Conservation (phyloP, 1,140 invertebrate species). For the Micrasema longulum region DNA sequence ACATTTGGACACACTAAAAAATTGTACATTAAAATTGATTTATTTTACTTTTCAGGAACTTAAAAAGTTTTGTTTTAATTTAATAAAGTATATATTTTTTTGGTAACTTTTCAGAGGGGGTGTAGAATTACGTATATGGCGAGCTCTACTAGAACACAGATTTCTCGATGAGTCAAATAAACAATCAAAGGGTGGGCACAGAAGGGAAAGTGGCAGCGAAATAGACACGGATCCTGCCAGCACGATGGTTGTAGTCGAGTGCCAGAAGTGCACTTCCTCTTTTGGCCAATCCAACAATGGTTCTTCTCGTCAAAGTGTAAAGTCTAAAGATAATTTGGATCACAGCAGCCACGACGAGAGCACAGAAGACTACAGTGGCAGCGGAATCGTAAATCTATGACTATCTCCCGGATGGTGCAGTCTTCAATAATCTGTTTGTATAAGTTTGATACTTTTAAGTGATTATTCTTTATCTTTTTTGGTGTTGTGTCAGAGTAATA, state of each 20-base stretch:
- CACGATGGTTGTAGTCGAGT: conserved; percentile 63
- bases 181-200: conserved; percentile 52
- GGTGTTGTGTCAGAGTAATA: neutral
- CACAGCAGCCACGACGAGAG: conserved; percentile 52
- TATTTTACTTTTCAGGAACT: no score
- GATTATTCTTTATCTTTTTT: conserved; percentile 4
- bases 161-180: conserved; percentile 50
- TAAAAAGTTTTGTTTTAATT: no score
- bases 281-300: conserved; percentile 47
- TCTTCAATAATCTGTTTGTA: conserved; percentile 62
- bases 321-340: neutral
- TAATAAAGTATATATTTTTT: no score
- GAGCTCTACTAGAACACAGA: conserved; percentile 67
- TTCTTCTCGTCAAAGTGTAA: conserved; percentile 15
- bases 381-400: conserved; percentile 62
- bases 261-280: conserved; percentile 54
- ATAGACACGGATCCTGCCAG: conserved; percentile 62
- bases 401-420: conserved; percentile 66
- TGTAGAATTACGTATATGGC: conserved; percentile 68
- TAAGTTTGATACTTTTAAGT: no score
- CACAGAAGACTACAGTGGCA: conserved; percentile 57
- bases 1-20: no score
- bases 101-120: conserved; percentile 64
- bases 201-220: conserved; percentile 61
- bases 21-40: no score